phyloP scores from a whole-genome alignment of 30 jellyfish, hydroid and myxozoan genomes.

The Morbakka virulenta region DNA sequence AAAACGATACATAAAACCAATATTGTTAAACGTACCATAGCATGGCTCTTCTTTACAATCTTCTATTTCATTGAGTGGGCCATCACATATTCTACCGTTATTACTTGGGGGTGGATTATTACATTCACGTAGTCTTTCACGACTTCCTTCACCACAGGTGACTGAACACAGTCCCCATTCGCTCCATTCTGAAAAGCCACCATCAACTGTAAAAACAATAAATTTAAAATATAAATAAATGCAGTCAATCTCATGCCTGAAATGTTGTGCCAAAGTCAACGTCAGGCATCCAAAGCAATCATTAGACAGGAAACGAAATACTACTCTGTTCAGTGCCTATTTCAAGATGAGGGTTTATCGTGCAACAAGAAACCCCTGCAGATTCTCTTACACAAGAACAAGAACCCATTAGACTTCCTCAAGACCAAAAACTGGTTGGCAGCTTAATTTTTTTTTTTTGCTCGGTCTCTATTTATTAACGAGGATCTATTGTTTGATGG shows the following conservation, averaged over 20 bases:
- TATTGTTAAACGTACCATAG: slow-evolving; percentile 27
- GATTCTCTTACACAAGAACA: too few species aligned
- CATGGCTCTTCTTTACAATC: slow-evolving; percentile 63
- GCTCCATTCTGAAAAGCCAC: slow-evolving; percentile 82
- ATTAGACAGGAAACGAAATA: too few species aligned
- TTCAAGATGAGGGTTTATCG: too few species aligned
- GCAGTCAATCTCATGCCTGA: not conserved
- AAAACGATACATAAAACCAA: too few species aligned
- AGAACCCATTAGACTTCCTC: too few species aligned
- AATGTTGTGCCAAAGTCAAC: not conserved
- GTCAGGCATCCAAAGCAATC: too few species aligned
- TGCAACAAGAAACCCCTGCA: too few species aligned
- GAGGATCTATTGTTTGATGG: too few species aligned
- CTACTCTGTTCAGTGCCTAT: too few species aligned
- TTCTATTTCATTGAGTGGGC: slow-evolving; percentile 32
- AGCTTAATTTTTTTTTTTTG: too few species aligned
- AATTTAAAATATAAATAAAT: not conserved
- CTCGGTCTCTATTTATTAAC: too few species aligned
- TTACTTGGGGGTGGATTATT: slow-evolving; percentile 76
- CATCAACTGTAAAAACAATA: slow-evolving; percentile 61
- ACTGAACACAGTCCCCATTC: slow-evolving; percentile 67
- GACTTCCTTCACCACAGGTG: slow-evolving; percentile 79
- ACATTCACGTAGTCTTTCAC: slow-evolving; percentile 67
- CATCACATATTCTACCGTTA: slow-evolving; percentile 76
- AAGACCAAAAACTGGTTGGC: too few species aligned